Evolutionary conservation across 2,113 vertebrate species (phyloP), one percentile per base, ranked within the genome.

Genomic region (Rhynchomys soricoides): DNA sequence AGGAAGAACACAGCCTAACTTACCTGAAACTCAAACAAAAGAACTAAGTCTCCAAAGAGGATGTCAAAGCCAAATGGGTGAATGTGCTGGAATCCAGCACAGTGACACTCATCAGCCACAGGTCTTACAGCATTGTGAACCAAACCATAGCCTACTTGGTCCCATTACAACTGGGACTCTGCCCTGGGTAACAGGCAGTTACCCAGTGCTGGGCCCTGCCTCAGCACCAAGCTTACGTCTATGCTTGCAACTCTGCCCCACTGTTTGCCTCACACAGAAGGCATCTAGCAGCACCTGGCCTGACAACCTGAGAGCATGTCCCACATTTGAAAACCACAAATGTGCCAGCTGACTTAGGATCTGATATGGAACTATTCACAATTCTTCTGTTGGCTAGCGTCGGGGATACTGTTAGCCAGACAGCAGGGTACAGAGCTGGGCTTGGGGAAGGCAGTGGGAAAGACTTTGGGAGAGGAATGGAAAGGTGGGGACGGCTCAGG

Each of bases 21-120:
- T 52, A 71, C 22, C 68, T 45, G 45, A 50, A 79, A 90, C 86
- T 66, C 85, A 92, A 55, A 92, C 24, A 62, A 87, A 86, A 92
- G 71, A 86, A 81, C 62, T 11, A 57, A 48, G 10, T 66, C 26
- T 26, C 16, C 70, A 70, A 62, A 79, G 71, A 89, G 37, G 40
- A 81, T 37, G 12, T 70, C 77, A 87, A 73, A 75, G n/a, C 24
- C 68, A 90, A 95, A 59, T 7, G 17, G 17, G 52, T 48, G 29
- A 92, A 90, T n/a, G n/a, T n/a, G n/a, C 57, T 66, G 68, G 87
- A 78, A 68, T 52, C 64, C 24, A 50, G 77, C 31, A 29, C 17
- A 57, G 26, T 71, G 48, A 66, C 7, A 70, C 17, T 75, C 11
- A 70, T 52, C 74, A 43, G 57, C n/a, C 43, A 10, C 1, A 6